Evolutionary conservation across 2,113 vertebrate genomes (phyloP), one percentile per base, ranked within the genome.

Genomic region (Sinosuthora webbiana): DNA sequence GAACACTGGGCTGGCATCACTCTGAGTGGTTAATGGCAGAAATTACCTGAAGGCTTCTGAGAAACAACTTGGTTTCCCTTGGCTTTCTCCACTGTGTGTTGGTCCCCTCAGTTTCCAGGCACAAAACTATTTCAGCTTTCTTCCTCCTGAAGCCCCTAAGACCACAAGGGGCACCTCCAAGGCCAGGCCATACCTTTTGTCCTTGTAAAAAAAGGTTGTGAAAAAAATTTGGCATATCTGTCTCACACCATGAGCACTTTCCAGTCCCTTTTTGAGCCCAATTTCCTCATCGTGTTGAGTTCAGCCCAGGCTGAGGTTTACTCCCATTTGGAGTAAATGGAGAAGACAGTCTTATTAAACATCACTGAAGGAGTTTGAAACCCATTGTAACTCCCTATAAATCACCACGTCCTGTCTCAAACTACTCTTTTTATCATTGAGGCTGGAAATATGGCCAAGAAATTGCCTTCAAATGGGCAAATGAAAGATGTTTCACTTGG

Each of bases 61-160:
- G 69, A 25, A 37, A 44, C 27, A 65, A 1, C 39, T 59, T 59
- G 14, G 8, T 70, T 74, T 15, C 42, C 28, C 9, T 42, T 69
- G 37, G 14, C 41, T 41, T 71, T 67, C 49, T 67, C 50, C 45
- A 37, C 19, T 25, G 28, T 74, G 9, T 5, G 2, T 22, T n/a
- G 7, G 13, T 25, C 21, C 24, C 2, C 6, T 1, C 12, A 3
- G 4, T 91, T 55, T 75, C 50, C 65, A 64, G 67, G 44, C 47
- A 57, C 18, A 21, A 76, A 60, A 44, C 30, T 27, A 1, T 68
- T 55, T 50, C 44, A 10, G 6, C 23, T 64, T 64, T 60, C 24
- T 37, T 50, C 13, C 28, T 53, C 53, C 18, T 56, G 44, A 23
- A 76, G 39, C 24, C 57, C 1, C 0, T 8, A 0, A 1, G 0